Evolutionary conservation across 2,113 vertebrate genomes (phyloP), one percentile per base, ranked within the genome.

Genomic region (Cercopithecus mona): DNA sequence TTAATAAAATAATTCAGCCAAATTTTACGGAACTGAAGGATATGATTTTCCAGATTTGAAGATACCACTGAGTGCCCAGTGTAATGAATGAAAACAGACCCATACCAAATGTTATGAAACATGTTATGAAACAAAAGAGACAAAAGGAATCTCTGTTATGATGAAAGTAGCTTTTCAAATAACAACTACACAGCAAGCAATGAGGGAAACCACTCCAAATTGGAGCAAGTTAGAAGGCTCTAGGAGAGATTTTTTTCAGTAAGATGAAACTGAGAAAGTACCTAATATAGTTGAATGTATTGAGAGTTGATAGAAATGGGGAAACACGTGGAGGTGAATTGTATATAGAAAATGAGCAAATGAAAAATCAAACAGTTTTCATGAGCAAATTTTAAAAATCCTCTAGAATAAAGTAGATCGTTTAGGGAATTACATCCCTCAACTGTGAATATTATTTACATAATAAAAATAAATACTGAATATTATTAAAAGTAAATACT

Each of bases 1-100:
- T 70, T 90, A 66, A 72, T 88, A 96, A 92, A 83, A 22, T 96
- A 97, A 92, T 86, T 93, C 7, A 81, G 32, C 38, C 85, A 83
- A 95, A 93, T 35, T 82, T 95, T 17, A 52, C 9, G 57, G 13
- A 83, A 79, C 27, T 84, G 22, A 90, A 82, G 43, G 76, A 38
- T 18, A 45, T 50, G 45, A 75, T 11, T 93, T 83, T 93, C 52
- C 68, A 90, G 52, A 66, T 88, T 75, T 22, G 48, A 75, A 66
- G 80, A 40, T 5, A 43, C 75, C 16, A 45, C 32, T 50, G 45
- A 84, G 43, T 50, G 43, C 27, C 66, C 23, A 92, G 8, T 7
- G 59, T 90, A 90, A 72, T 94, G 83, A 32, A 86, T 87, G 17
- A 78, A 92, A 87, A 57, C 35, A 92, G 88, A 90, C 30, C 12